Conservation (phyloP, 2,113 vertebrate species). For the Vombatus ursinus region DNA sequence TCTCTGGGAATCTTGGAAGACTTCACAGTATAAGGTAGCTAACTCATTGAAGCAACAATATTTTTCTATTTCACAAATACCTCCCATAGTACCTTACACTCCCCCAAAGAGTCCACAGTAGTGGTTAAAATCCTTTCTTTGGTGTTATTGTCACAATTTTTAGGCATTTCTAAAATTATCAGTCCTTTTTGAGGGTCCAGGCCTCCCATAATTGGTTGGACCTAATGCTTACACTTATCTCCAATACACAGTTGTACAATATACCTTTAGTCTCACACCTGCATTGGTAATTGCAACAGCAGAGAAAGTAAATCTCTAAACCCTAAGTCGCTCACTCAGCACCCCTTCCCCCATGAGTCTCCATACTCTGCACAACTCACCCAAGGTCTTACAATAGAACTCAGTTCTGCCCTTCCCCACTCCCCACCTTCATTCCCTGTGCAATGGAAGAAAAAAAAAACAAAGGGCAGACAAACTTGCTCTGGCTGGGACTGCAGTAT, state of each 20-base stretch:
- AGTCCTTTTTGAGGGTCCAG: background rate
- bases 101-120: background rate
- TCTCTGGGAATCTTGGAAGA: background rate
- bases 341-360: background rate
- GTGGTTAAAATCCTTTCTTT: background rate
- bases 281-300: background rate
- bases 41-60: background rate
- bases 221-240: background rate
- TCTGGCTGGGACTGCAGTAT: background rate
- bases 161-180: background rate
- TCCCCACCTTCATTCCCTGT: background rate
- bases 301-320: background rate
- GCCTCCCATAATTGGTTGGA: background rate
- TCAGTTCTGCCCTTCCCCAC: background rate
- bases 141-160: background rate
- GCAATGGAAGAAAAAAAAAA: background rate
- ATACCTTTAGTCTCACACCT: background rate
- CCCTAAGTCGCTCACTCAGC: background rate
- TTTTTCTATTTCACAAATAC: background rate
- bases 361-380: background rate
- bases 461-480: background rate
- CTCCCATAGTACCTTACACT: background rate
- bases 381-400: background rate
- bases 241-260: background rate
- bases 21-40: background rate